These are phyloP conservation scores for Asobara japonica DNA, from an alignment of 1,140 invertebrate genomes.

Conservation along the genomic window DNA sequence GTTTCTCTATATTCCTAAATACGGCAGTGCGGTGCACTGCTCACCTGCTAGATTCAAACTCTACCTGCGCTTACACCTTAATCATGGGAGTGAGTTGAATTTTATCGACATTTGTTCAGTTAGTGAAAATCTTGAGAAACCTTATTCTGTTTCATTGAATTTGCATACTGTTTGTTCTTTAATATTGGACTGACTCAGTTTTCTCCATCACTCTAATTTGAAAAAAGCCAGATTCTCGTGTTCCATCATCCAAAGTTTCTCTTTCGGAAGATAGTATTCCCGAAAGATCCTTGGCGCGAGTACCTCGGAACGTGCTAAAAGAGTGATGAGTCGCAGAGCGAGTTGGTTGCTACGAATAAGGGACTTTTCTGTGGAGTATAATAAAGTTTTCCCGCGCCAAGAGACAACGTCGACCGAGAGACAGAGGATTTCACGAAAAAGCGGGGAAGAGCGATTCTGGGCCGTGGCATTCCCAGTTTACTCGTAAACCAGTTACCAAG, in stretches of 20 bases:
- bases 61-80: too few relatives aligned
- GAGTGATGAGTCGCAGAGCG: background rate
- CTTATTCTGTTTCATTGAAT: too few relatives aligned
- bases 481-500: slow-evolving; percentile 46
- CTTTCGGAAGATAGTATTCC: slow-evolving; percentile 4
- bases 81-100: background rate
- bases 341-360: background rate
- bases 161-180: too few relatives aligned
- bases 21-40: too few relatives aligned
- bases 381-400: slow-evolving; percentile 15
- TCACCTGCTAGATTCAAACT: too few relatives aligned
- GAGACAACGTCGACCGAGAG: background rate
- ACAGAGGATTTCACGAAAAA: background rate
- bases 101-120: background rate
- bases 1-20: too few relatives aligned
- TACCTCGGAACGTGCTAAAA: background rate
- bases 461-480: slow-evolving; percentile 24
- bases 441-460: background rate
- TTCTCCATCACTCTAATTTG: too few relatives aligned
- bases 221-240: too few relatives aligned
- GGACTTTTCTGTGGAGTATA: slow-evolving; percentile 15
- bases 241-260: too few relatives aligned
- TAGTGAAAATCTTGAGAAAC: too few relatives aligned
- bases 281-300: slow-evolving; percentile 12
- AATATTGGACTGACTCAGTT: too few relatives aligned